Base-by-base conservation (phyloP, 2,797 vertebrate genomes). In the Iguana delicatissima region DNA sequence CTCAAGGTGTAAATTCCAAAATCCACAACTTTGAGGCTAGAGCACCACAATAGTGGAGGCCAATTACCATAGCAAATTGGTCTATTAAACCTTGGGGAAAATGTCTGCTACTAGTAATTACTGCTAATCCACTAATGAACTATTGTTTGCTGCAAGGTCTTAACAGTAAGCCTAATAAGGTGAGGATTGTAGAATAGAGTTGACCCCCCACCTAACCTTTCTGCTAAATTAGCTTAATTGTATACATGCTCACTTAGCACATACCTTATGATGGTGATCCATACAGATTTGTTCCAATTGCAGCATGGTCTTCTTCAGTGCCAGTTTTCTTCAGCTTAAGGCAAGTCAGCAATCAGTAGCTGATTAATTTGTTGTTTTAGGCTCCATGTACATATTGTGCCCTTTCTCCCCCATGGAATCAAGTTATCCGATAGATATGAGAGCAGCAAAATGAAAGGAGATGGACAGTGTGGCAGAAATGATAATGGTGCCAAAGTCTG, bases 81-180 rank as follows among this genome's bases (percentile, higher is more conserved):
- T 90, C 97, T 96, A 97, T 97, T 98, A 97, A 97, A 97, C 96
- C 96, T 90, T 89, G 92, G 95, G 95, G 96, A 96, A 96, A 97
- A 97, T 97, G 93, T 97, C 94, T 97, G 96, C 96, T 96, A 95
- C 95, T 95, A 93, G 96, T 98, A 98, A 98, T 98, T 98, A 97
- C 96, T 95, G 82, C 96, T 98, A 98, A 98, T 98, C 98, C 97
- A 97, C 97, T 97, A 97, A 98, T 97, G 93, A 98, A 97, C 97
- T 96, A 98, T 98, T 98, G 98, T 98, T 97, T 96, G 97, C 93
- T 96, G 91, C 87, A 20, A 97, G 35, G 98, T 95, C 97, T 97
- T 97, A 97, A 97, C 95, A 89, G 82, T 95, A 94, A 97, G 95
- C 96, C 96, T 98, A 98, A 98, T 98, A 97, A 98, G 86, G 91